Evolutionary conservation across 2,113 vertebrate genomes (phyloP), one percentile per base, ranked within the genome.

Genomic region (Plecturocebus donacophilus): DNA sequence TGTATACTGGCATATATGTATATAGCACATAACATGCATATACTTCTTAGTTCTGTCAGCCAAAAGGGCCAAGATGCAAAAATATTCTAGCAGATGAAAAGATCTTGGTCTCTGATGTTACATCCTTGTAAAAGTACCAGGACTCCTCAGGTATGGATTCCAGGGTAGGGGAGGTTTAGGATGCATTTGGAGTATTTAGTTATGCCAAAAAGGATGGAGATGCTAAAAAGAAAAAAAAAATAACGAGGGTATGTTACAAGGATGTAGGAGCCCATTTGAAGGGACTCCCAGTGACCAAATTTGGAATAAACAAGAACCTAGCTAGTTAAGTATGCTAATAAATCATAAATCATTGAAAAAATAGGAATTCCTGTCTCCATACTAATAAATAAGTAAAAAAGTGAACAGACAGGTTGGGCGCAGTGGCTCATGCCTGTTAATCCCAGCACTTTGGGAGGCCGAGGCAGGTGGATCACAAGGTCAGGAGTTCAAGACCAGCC

Each of bases 41-140:
- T 61, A 64, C 52, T 75, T 83, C 27, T 17, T 32, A 64, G 54
- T 30, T 82, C n/a, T 64, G 45, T 75, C n/a, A 68, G 42, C 56
- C 79, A 76, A 90, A 92, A 77, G 73, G 11, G 58, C 71, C 83
- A 86, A 93, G 70, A 89, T 21, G 40, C 49, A 88, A 89, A 82
- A 47, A 89, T 27, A 89, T 8, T 54, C 87, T 38, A 77, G 38
- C 2, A 90, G 49, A 20, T 70, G 49, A 77, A 40, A 10, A 95
- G 49, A 86, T 86, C 61, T 40, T 61, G 40, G 61, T 56, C 61
- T 95, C n/a, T 80, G 70, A 86, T 0, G 27, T 71, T 35, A 71
- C 25, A 61, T 27, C 27, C 45, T 35, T 42, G 40, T 49, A 80
- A 86, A 86, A 86, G 49, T 35, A 77, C 27, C 35, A 49, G 25